phyloP scores from a whole-genome alignment of 2,113 vertebrate species.

The Monopterus albus region DNA sequence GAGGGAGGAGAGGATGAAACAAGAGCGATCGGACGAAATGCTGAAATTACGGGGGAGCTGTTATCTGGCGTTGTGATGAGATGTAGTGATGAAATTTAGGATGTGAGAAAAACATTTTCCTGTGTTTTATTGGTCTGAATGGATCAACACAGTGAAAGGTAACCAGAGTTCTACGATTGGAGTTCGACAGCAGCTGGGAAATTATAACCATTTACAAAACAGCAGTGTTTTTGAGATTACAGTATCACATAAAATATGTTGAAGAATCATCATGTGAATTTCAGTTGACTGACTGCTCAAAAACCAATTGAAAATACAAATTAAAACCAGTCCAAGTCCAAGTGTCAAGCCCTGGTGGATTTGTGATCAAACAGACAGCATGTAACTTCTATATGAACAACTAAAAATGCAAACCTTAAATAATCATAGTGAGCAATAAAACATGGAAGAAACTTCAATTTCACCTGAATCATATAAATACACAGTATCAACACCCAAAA shows the following conservation, averaged over 20 bases:
- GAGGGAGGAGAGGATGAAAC: conserved; percentile 13
- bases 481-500: too few relatives aligned
- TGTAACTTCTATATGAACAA: too few relatives aligned
- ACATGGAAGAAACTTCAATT: neutral
- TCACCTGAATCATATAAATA: neutral
- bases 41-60: conserved; percentile 25
- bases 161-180: neutral
- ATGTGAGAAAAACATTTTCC: conserved; percentile 18
- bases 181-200: neutral
- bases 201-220: neutral
- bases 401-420: neutral
- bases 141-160: neutral
- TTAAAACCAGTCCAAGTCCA: too few relatives aligned
- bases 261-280: too few relatives aligned
- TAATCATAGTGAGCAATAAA: neutral
- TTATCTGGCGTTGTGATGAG: conserved; percentile 38
- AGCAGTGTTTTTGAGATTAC: neutral
- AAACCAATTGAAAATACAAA: too few relatives aligned
- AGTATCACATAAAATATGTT: neutral
- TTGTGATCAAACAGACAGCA: too few relatives aligned
- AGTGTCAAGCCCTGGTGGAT: too few relatives aligned
- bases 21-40: conserved; percentile 43
- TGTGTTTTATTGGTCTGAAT: conserved; percentile 8
- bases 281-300: too few relatives aligned
- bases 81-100: conserved; percentile 45